Evolutionary conservation across 2,113 vertebrate genomes (phyloP).

Genomic region (Pseudorasbora parva): DNA sequence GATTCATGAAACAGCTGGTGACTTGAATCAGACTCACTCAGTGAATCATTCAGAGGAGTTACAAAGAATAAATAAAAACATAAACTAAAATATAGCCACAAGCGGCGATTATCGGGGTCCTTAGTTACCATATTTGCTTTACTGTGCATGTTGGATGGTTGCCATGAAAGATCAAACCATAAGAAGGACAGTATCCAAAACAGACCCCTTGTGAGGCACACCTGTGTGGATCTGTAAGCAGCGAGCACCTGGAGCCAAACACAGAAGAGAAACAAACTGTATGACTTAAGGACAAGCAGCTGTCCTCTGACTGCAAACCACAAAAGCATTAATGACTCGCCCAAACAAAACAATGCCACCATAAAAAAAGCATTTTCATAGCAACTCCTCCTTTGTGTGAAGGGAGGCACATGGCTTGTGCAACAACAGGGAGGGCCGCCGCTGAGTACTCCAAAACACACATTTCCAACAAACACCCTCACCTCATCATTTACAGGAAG

Average conservation of each 20-base stretch:
- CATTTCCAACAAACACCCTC: conserved; percentile 19
- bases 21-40: not conserved
- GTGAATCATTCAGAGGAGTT: not conserved
- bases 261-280: not conserved
- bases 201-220: not conserved
- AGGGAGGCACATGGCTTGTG: not conserved
- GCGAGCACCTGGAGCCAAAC: conserved; percentile 21
- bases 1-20: not conserved
- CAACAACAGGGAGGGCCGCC: conserved; percentile 2
- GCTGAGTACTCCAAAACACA: not conserved
- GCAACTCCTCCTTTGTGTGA: not conserved
- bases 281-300: conserved; percentile 26
- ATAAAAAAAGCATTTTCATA: not conserved
- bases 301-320: conserved; percentile 6
- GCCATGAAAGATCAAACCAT: conserved; percentile 16
- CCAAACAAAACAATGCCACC: conserved; percentile 31
- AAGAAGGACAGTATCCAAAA: not conserved
- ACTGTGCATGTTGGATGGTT: not conserved
- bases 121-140: conserved; percentile 2
- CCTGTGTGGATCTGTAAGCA: conserved; percentile 22
- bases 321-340: conserved; percentile 22
- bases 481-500: conserved; percentile 12
- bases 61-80: not conserved
- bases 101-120: too few species aligned
- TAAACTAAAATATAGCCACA: too few species aligned